Base-by-base conservation (phyloP, 1,140 invertebrate species). In the Formica selysi region DNA sequence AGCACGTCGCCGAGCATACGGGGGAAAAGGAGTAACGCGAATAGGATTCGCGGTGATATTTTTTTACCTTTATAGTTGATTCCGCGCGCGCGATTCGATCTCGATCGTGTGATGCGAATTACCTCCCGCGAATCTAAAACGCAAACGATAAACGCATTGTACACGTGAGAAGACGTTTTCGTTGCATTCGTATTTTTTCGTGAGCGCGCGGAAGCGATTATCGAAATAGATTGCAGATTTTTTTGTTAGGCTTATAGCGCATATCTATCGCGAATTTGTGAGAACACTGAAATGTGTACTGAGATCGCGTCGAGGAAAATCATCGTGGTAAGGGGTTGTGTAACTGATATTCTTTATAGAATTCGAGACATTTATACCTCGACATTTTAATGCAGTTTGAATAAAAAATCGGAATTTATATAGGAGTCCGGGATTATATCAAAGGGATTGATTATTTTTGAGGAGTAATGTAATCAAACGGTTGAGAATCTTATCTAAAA, bases 31-130 rank as follows among this genome's bases (percentile, higher is more conserved):
- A 48, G 10, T 83, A 83, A 26, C 22, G 29, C 44, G n/a, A 48
- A 54, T 74, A 83, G 70, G 68, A 44, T 54, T 83, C 79, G 48
- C 48, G 79, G 65, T 74, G 68, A 83, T 83, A 83, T 83, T 83
- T 83, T 83, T 83, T 83, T 83, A 83, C 79, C 79, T 83, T 83
- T 61, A 83, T 83, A 83, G 54, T 61, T 22, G 68, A 83, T 83
- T 70, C 22, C 68, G 79, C 68, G 68, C 79, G 79, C 68, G 68
- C 79, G 67, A 83, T 83, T 83, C 54, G 68, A 83, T 73, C 68
- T 71, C 59, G 67, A 51, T 51, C 61, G 26, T 54, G n/a, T 5
- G 36, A 59, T 51, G 79, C 10, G 19, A 73, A 59, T 70, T 29
- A 11, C 16, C 48, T 68, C 64, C 48, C 78, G 64, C 16, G 65